Base-by-base conservation (phyloP, 2,797 vertebrate species). In the Eurystomus glaucurus region DNA sequence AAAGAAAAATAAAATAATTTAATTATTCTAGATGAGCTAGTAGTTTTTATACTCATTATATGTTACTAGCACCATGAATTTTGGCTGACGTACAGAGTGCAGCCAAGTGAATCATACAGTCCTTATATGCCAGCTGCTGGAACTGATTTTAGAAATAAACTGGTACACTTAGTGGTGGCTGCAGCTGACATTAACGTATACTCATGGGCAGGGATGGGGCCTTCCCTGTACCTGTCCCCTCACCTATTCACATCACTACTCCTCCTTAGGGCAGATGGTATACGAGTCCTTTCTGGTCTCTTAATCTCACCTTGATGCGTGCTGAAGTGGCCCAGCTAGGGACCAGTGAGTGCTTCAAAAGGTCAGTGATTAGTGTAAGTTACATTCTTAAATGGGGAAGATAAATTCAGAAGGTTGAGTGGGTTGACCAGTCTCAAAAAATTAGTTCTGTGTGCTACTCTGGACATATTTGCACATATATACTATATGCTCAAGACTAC, bases 11-110 rank as follows among this genome's bases (percentile, higher is more conserved):
- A 79, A 52, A 52, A 45, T 33, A 8, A 66, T 87, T 87, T 65
- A 54, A 65, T 86, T 90, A 20, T 84, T 84, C 66, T 57, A 62
- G 45, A 88, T 80, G 62, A 91, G 60, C 83, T 82, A 23, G 72
- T 85, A 62, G 17, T 58, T 94, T 87, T 81, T 52, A 72, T 45
- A 55, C 26, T 37, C 35, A 29, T 71, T 55, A 79, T 0, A 35
- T 35, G 0, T 50, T 92, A 78, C 46, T 15, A 69, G 57, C 60
- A 95, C 62, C 55, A 46, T 1, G 20, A 78, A n/a, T 39, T 66
- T 39, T 64, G 80, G 77, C 35, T 66, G n/a, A 69, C 0, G 3
- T 7, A 50, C 29, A 48, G 25, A 61, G 29, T 0, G 1, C 58
- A 86, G 52, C 12, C 1, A 1, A 23, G 25, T 55, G 33, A 91